Conservation (phyloP, 2,113 vertebrate species). For the Spheniscus mendiculus region DNA sequence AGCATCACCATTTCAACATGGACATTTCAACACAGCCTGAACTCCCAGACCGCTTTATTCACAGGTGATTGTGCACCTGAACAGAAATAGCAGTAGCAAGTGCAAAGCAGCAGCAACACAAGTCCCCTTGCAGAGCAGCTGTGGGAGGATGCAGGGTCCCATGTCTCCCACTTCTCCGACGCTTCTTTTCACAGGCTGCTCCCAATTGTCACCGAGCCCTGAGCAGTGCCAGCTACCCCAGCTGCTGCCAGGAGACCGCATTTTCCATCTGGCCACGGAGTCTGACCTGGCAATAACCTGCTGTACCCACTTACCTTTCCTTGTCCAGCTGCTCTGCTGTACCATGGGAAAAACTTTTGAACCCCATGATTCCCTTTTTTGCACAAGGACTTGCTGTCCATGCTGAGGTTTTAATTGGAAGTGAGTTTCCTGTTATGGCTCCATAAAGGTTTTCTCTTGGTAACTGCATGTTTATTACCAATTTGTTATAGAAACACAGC, state of each 20-base stretch:
- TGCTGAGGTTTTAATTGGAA: background rate
- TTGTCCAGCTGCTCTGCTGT: background rate
- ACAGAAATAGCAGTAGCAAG: background rate
- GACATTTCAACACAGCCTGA: background rate
- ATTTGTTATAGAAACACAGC: background rate
- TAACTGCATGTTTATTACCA: background rate
- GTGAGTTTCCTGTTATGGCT: background rate
- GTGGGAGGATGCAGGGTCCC: accelerated
- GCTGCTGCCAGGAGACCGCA: background rate
- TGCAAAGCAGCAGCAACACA: background rate
- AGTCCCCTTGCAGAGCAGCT: accelerated
- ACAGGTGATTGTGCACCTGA: background rate
- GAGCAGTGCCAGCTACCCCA: background rate
- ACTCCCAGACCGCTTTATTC: background rate
- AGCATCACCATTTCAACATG: background rate
- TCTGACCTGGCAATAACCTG: background rate
- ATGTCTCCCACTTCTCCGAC: accelerated
- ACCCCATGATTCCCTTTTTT: background rate
- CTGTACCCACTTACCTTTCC: background rate
- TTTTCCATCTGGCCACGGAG: background rate
- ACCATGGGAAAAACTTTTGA: background rate
- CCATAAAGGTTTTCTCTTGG: background rate
- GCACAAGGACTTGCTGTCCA: background rate
- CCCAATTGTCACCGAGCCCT: accelerated
- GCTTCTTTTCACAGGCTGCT: background rate